phyloP scores from a whole-genome alignment of 2,797 vertebrate species.

The Eidolon dupreanum region DNA sequence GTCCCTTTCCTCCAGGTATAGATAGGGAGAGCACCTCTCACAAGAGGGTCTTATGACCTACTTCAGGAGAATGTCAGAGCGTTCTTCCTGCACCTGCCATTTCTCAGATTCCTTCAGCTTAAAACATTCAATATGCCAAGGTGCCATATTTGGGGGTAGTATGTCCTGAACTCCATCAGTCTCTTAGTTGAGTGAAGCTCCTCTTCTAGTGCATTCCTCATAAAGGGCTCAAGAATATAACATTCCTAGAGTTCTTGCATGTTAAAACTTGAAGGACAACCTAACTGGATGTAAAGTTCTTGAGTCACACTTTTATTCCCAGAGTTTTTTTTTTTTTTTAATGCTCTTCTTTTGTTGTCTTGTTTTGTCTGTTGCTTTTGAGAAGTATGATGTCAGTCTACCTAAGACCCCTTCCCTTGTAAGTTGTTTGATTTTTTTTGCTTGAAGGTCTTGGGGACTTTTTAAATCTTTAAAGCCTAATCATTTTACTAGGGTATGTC shows the following conservation, averaged over 20 bases:
- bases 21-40: neutral
- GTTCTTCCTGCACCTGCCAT: neutral
- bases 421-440: neutral
- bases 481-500: neutral
- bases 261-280: neutral
- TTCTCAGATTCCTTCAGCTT: neutral
- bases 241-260: neutral
- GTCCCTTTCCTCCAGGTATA: neutral
- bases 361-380: neutral
- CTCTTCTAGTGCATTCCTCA: neutral
- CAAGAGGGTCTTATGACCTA: neutral
- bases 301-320: neutral
- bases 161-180: neutral
- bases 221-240: neutral
- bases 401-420: neutral
- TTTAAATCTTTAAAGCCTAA: neutral
- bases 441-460: neutral
- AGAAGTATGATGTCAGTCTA: neutral
- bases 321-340: neutral
- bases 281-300: neutral
- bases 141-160: neutral
- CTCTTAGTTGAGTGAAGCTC: neutral
- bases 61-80: neutral
- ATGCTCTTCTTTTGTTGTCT: neutral
- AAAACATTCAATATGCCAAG: neutral